phyloP scores from a whole-genome alignment of 2,797 vertebrate species.

The Thamnophis elegans region DNA sequence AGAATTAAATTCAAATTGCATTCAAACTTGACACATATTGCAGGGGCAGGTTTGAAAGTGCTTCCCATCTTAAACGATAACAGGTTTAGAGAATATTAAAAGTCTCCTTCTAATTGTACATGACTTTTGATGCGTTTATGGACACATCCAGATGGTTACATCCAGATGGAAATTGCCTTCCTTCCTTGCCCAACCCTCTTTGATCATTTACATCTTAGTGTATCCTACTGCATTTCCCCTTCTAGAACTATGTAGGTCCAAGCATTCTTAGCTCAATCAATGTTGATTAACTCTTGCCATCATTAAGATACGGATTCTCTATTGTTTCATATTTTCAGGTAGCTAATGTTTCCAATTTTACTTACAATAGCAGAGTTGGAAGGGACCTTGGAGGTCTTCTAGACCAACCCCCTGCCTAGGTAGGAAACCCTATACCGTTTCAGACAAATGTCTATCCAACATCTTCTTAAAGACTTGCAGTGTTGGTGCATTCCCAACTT shows the following conservation, averaged over 20 bases:
- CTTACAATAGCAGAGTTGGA: neutral
- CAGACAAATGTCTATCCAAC: too few species aligned
- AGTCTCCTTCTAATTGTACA: neutral
- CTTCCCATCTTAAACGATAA: neutral
- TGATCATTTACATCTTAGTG: neutral
- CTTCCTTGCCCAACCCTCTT: neutral
- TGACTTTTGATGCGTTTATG: neutral
- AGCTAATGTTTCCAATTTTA: neutral
- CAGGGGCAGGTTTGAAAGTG: neutral
- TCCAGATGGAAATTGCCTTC: neutral
- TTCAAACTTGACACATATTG: neutral
- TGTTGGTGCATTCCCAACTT: too few species aligned
- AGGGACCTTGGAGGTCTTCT: too few species aligned
- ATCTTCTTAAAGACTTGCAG: too few species aligned
- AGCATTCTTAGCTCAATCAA: neutral
- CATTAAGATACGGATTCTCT: neutral
- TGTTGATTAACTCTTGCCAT: neutral
- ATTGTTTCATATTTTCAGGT: neutral
- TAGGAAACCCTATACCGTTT: too few species aligned
- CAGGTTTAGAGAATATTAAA: neutral
- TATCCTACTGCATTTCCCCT: neutral
- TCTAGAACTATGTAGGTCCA: neutral
- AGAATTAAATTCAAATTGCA: neutral
- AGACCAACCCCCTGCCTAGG: too few species aligned
- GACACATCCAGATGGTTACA: neutral